These are phyloP conservation scores for Lepidocyrtoides sp. DNA, from an alignment of 2,888 invertebrate genomes.

Conservation along the genomic window DNA sequence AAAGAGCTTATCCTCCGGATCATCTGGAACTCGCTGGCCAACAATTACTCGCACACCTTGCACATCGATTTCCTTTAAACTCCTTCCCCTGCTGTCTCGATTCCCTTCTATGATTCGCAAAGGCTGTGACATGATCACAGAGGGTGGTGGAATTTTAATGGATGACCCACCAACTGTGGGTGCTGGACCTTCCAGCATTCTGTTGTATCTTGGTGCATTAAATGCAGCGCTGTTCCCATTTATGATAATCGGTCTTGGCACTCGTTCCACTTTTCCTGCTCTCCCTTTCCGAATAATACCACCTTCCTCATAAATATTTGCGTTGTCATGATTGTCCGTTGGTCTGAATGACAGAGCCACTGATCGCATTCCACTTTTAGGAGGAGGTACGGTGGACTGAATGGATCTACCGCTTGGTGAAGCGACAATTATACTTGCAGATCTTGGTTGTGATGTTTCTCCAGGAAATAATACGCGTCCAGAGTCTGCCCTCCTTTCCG, in stretches of 20 bases:
- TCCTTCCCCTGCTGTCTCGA: constrained; percentile 72
- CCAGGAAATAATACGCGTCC: constrained; percentile 65
- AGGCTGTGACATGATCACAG: constrained; percentile 71
- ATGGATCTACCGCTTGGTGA: constrained; percentile 12
- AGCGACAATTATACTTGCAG: constrained; percentile 48
- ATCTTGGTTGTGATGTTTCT: constrained; percentile 47
- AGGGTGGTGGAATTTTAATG: constrained; percentile 69
- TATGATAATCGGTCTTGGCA: constrained; percentile 72
- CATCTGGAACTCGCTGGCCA: constrained; percentile 94
- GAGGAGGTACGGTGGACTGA: neutral
- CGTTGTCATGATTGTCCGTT: neutral
- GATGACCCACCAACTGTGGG: constrained; percentile 62
- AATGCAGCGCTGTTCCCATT: constrained; percentile 68
- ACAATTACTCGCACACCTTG: constrained; percentile 92
- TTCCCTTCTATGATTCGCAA: constrained; percentile 71
- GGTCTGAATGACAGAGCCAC: constrained; percentile 37
- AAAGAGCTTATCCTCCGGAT: constrained; percentile 92
- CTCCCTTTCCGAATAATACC: constrained; percentile 21
- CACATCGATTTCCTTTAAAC: constrained; percentile 79
- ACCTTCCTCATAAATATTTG: constrained; percentile 7
- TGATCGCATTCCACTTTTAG: constrained; percentile 1
- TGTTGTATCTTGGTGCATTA: constrained; percentile 68
- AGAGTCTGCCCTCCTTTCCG: constrained; percentile 70
- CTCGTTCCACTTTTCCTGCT: constrained; percentile 73
- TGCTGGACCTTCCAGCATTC: constrained; percentile 72